phyloP scores from a whole-genome alignment of 2,113 vertebrate species.

The Nothocercus julius region DNA sequence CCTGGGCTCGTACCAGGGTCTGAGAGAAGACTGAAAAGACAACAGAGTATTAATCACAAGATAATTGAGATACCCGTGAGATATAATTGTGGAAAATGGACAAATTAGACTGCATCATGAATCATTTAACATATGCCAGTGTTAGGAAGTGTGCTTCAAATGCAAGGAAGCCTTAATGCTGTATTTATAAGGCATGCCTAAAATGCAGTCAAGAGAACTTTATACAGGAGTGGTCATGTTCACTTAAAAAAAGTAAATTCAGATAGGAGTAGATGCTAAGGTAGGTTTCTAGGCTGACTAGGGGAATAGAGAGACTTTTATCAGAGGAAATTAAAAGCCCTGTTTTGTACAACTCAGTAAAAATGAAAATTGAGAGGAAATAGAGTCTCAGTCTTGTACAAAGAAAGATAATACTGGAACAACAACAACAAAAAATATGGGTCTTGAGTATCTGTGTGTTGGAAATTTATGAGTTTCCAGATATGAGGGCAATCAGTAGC shows the following conservation, averaged over 20 bases:
- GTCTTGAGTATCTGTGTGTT: not conserved
- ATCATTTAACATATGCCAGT: not conserved
- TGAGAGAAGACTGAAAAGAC: not conserved
- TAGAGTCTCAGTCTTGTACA: not conserved
- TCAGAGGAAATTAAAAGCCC: not conserved
- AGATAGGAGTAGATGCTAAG: not conserved
- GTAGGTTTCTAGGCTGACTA: not conserved
- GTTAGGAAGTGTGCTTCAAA: not conserved
- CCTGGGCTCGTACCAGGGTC: not conserved
- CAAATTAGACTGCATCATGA: not conserved
- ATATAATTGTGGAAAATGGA: not conserved
- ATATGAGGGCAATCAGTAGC: not conserved
- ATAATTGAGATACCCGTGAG: not conserved
- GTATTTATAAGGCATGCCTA: not conserved
- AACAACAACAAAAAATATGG: not conserved
- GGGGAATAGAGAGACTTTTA: not conserved
- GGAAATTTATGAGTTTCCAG: not conserved
- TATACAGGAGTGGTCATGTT: not conserved
- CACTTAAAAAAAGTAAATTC: not conserved
- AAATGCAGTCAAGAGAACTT: not conserved
- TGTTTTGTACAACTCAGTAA: not conserved
- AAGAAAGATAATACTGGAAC: not conserved
- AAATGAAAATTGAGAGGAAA: constrained; percentile 6
- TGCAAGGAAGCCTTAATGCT: not conserved
- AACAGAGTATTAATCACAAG: not conserved